A percentile compares a stretch with the other conserved stretches of the same genome.
Conservation (phyloP, 1,140 invertebrate genomes). For the Teleopsis dalmanni region DNA sequence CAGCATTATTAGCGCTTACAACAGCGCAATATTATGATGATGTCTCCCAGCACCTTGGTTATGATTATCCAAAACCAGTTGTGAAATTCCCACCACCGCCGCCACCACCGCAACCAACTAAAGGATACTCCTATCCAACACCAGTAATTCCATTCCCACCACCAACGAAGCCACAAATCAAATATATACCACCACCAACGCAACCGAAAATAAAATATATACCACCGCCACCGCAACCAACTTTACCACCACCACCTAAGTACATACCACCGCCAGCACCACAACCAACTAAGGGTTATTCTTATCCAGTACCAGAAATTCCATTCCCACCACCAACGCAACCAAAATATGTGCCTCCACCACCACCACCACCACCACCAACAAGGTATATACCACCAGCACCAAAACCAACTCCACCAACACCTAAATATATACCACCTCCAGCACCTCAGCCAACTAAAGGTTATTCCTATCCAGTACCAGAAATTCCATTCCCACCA, state of each 20-base stretch:
- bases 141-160: constrained; percentile 2
- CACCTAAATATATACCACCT: no score
- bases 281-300: constrained; percentile 20
- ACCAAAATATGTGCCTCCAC: no score
- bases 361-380: no score
- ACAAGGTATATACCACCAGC: no score
- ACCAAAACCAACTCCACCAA: no score
- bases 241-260: neutral
- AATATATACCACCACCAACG: neutral
- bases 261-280: neutral
- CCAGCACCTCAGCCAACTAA: no score
- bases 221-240: neutral
- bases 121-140: constrained; percentile 1
- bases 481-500: no score
- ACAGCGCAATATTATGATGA: constrained; percentile 4
- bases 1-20: constrained; percentile 16
- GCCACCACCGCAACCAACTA: neutral
- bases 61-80: neutral
- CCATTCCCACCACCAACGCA: constrained; percentile 3
- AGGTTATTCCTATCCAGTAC: no score
- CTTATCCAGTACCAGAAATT: constrained; percentile 20
- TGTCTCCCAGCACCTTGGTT: neutral
- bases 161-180: neutral
- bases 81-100: neutral
- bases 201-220: no score